These are phyloP conservation scores for Hybognathus amarus DNA, from an alignment of 2,797 vertebrate species.

Conservation along the genomic window DNA sequence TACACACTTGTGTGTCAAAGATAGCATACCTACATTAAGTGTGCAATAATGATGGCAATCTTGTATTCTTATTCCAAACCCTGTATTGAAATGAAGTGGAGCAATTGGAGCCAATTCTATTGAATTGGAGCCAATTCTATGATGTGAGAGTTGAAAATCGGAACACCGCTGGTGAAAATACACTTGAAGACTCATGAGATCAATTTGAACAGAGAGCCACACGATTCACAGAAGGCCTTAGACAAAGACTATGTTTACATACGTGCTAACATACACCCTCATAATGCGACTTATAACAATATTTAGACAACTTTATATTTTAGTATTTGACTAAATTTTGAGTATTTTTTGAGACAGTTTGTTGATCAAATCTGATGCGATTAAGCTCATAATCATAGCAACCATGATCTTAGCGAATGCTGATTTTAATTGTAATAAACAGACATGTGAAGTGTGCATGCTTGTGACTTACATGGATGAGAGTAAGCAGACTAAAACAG, in stretches of 20 bases:
- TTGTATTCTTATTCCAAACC: not conserved
- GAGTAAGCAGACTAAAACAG: not conserved
- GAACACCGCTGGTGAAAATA: not conserved
- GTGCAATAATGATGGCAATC: not conserved
- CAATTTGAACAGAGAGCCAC: not conserved
- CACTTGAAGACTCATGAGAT: not conserved
- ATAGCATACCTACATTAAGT: not conserved
- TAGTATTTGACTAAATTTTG: too few relatives aligned
- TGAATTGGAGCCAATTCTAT: too few relatives aligned
- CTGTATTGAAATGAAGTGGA: not conserved
- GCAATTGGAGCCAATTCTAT: not conserved
- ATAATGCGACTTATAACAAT: not conserved
- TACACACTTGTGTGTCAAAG: not conserved
- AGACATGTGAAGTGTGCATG: not conserved
- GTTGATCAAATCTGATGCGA: not conserved
- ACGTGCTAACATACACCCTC: not conserved
- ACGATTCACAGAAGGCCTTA: conserved; percentile 17
- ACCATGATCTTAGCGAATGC: not conserved
- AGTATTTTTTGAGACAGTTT: too few relatives aligned
- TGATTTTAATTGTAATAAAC: not conserved
- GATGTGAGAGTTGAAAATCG: not conserved
- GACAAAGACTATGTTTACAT: not conserved
- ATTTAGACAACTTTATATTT: not conserved
- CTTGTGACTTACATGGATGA: not conserved
- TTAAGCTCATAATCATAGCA: not conserved